Evolutionary conservation across 2,113 vertebrate genomes (phyloP).

Genomic region (Heterocephalus glaber): DNA sequence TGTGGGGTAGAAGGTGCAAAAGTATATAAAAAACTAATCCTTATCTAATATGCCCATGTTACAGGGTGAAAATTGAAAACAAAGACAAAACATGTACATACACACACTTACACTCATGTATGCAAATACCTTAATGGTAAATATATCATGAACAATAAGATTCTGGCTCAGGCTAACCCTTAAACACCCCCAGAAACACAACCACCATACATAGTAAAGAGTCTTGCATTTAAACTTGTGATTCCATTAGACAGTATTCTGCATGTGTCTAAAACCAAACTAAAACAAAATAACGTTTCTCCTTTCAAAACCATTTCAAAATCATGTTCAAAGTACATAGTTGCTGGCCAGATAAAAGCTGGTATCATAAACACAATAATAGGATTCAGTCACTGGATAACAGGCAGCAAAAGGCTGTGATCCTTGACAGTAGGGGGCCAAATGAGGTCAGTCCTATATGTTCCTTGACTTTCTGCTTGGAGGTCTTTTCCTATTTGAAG

Average conservation of each 20-base stretch:
- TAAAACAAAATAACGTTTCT: neutral
- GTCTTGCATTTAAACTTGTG: neutral
- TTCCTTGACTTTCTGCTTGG: neutral
- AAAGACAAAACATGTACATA: neutral
- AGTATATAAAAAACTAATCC: neutral
- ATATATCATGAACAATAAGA: neutral
- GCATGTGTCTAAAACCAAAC: neutral
- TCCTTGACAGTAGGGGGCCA: neutral
- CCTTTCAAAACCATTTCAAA: neutral
- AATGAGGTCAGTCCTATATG: neutral
- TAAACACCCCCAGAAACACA: neutral
- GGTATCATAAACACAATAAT: neutral
- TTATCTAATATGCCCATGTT: neutral
- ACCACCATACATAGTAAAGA: neutral
- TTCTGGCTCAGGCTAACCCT: neutral
- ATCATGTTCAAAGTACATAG: neutral
- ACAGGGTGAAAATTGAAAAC: neutral
- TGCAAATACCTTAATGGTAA: neutral
- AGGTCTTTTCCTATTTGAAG: neutral
- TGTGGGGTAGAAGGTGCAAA: neutral
- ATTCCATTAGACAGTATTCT: neutral
- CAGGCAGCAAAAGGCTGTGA: neutral
- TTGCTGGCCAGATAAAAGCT: neutral
- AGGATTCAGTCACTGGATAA: neutral
- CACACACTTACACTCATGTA: neutral